These are phyloP conservation scores for Agonopterix heracliana DNA, from an alignment of 2,888 invertebrate genomes.

Conservation along the genomic window DNA sequence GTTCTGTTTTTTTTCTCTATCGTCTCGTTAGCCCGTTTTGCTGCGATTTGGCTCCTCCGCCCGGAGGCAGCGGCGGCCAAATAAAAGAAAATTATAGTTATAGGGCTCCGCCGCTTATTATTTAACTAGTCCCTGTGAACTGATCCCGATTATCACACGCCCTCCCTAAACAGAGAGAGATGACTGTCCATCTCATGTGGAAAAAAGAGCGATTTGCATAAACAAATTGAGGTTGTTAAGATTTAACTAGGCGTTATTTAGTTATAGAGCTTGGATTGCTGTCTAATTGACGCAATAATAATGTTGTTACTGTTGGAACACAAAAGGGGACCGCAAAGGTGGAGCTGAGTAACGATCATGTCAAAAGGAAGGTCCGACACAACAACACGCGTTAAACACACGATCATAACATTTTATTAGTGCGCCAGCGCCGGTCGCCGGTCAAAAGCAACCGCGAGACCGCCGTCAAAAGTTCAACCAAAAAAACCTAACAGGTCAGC, in stretches of 20 bases:
- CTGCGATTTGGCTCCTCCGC: conserved; percentile 47
- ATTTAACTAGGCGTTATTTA: not conserved
- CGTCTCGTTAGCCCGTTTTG: conserved; percentile 62
- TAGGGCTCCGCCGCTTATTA: conserved; percentile 66
- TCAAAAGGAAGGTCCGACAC: conserved; percentile 73
- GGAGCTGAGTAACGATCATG: conserved; percentile 69
- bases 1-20: conserved; percentile 37
- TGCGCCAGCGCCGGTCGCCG: conserved; percentile 34
- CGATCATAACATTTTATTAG: conserved; percentile 76
- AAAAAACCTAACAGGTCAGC: conserved; percentile 68
- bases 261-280: not conserved
- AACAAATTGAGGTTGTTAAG: not conserved
- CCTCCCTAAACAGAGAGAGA: conserved; percentile 40
- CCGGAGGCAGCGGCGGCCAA: conserved; percentile 52
- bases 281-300: conserved; percentile 69
- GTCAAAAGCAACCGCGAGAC: conserved; percentile 72
- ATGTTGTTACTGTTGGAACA: conserved; percentile 64
- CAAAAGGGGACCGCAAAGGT: conserved; percentile 70
- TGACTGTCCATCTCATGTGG: conserved; percentile 24
- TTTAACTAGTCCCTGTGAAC: conserved; percentile 68
- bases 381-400: conserved; percentile 74
- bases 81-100: conserved; percentile 71
- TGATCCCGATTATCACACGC: conserved; percentile 54
- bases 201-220: conserved; percentile 25
- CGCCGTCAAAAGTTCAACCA: conserved; percentile 70